These are phyloP conservation scores for Carpatolechia fugitivella DNA, from an alignment of 2,888 invertebrate genomes.

Conservation along the genomic window DNA sequence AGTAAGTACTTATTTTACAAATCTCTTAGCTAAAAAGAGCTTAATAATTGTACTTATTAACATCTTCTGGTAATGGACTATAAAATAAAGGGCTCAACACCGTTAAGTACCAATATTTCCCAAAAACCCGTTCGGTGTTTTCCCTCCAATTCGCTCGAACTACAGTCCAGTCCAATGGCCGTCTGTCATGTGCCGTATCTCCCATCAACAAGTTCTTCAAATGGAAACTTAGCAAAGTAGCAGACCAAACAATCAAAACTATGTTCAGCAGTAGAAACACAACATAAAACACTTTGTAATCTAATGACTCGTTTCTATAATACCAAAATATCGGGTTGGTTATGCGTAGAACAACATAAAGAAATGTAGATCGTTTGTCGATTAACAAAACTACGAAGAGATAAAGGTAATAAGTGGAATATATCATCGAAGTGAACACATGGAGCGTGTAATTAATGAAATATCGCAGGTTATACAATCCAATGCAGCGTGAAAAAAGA, in stretches of 20 bases:
- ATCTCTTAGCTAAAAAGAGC: constrained; percentile 7
- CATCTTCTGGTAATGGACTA: constrained; percentile 78
- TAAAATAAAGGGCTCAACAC: constrained; percentile 84
- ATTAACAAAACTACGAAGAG: constrained; percentile 76
- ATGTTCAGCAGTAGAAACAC: neutral
- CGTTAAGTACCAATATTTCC: constrained; percentile 83
- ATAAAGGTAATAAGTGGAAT: constrained; percentile 82
- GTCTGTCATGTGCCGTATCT: constrained; percentile 61
- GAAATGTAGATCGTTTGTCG: constrained; percentile 30
- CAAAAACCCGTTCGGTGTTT: constrained; percentile 84
- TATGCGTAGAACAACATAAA: constrained; percentile 33
- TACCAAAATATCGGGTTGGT: constrained; percentile 42
- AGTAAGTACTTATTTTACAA: no score
- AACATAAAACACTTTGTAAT: neutral
- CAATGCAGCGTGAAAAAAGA: constrained; percentile 91
- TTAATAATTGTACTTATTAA: neutral
- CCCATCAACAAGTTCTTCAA: constrained; percentile 73
- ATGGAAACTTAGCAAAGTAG: constrained; percentile 44
- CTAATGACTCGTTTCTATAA: constrained; percentile 18
- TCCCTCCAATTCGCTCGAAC: constrained; percentile 76
- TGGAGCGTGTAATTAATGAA: constrained; percentile 87
- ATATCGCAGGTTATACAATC: constrained; percentile 88
- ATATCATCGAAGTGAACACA: constrained; percentile 82
- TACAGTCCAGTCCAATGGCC: constrained; percentile 76
- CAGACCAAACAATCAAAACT: constrained; percentile 16